Conservation (phyloP, 2,113 vertebrate genomes). For the Numida meleagris region DNA sequence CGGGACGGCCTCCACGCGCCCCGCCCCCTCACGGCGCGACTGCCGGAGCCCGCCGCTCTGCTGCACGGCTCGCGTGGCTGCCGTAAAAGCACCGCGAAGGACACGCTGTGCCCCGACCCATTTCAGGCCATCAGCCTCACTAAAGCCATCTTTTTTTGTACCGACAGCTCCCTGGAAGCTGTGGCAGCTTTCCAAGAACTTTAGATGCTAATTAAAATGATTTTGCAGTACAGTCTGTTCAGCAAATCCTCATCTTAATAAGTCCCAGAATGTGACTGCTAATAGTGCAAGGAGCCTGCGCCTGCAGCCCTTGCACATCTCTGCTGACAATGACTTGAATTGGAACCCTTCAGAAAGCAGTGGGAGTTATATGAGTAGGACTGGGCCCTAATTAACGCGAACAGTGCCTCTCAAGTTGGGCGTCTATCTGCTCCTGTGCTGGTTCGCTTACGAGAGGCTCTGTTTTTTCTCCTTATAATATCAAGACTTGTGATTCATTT, state of each 20-base stretch:
- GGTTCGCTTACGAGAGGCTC: neutral
- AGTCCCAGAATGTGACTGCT: slow-evolving; percentile 14
- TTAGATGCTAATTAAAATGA: slow-evolving; percentile 48
- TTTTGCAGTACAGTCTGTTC: slow-evolving; percentile 56
- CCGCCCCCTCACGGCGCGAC: too few relatives aligned
- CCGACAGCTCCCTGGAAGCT: slow-evolving; percentile 23
- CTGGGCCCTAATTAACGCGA: neutral
- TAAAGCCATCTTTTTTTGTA: neutral
- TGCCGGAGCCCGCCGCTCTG: too few relatives aligned
- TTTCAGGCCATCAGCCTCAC: neutral
- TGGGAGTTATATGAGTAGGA: neutral
- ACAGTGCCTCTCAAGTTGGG: neutral
- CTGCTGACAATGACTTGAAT: neutral
- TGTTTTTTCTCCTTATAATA: neutral
- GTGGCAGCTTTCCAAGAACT: slow-evolving; percentile 51
- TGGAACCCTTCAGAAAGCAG: slow-evolving; percentile 33
- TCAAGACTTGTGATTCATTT: neutral
- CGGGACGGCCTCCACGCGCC: too few relatives aligned
- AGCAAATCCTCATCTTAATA: slow-evolving; percentile 33
- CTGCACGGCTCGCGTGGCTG: too few relatives aligned
- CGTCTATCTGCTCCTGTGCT: neutral
- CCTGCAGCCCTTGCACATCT: neutral
- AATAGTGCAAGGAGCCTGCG: neutral
- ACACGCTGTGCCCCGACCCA: neutral
- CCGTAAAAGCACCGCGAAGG: neutral